Conservation (phyloP, 2,113 vertebrate genomes). For the Heterochromis multidens region DNA sequence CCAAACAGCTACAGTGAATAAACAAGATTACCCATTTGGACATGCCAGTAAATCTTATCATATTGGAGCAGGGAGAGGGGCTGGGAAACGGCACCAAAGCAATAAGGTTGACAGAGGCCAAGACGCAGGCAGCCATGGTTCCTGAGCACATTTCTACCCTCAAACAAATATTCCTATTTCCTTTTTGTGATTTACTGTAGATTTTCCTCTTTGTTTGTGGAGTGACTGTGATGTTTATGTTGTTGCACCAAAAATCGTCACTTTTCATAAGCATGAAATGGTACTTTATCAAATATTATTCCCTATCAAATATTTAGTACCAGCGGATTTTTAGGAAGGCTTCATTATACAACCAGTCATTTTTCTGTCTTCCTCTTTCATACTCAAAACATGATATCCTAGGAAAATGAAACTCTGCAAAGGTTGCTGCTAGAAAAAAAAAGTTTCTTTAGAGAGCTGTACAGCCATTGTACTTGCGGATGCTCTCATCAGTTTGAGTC, state of each 20-base stretch:
- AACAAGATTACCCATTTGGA: conserved; percentile 76
- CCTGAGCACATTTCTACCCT: conserved; percentile 40
- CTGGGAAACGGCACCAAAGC: conserved; percentile 49
- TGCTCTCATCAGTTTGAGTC: conserved; percentile 27
- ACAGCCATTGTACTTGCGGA: background rate
- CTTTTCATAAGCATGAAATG: background rate
- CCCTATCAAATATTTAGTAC: conserved; percentile 38
- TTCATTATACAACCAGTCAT: conserved; percentile 14
- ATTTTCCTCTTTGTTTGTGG: background rate
- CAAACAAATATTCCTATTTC: conserved; percentile 40
- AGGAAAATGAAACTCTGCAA: conserved; percentile 16
- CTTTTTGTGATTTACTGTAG: conserved; percentile 17
- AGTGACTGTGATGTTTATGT: background rate
- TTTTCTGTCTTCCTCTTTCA: conserved; percentile 9
- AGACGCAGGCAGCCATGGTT: conserved; percentile 40
- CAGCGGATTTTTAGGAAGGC: conserved; percentile 12
- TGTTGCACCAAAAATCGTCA: conserved; percentile 3
- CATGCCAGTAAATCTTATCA: conserved; percentile 77
- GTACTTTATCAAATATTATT: conserved; percentile 33
- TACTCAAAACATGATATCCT: background rate
- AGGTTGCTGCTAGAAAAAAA: background rate
- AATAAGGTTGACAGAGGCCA: conserved; percentile 60
- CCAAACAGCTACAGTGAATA: conserved; percentile 74
- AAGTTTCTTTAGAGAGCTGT: background rate
- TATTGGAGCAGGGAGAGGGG: conserved; percentile 65